phyloP scores from a whole-genome alignment of 2,797 vertebrate genomes.

The Simalia tracyae region DNA sequence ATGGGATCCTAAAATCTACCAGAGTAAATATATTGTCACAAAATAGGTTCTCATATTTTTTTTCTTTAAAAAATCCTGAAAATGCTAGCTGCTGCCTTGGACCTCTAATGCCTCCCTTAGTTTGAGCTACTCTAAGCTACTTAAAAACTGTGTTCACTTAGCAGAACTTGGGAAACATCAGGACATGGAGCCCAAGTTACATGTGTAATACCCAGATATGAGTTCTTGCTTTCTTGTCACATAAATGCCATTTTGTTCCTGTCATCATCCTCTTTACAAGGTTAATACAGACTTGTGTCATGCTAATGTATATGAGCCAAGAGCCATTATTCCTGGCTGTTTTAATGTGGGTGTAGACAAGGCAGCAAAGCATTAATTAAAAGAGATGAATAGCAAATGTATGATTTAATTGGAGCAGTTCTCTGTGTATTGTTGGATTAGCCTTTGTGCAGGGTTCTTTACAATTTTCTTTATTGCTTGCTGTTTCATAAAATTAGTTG shows the following conservation, averaged over 20 bases:
- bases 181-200: not conserved
- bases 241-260: slow-evolving; percentile 13
- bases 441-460: not conserved
- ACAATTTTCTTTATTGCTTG: not conserved
- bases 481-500: not conserved
- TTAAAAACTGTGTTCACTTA: not conserved
- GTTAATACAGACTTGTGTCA: not conserved
- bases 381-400: slow-evolving; percentile 21
- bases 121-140: not conserved
- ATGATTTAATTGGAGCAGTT: slow-evolving; percentile 16
- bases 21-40: not conserved
- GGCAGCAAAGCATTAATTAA: slow-evolving; percentile 18
- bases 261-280: slow-evolving; percentile 1
- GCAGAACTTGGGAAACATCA: not conserved
- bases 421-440: not conserved
- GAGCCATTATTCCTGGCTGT: not conserved
- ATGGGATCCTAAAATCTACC: not conserved
- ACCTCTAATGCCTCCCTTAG: not conserved
- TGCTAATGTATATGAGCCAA: slow-evolving; percentile 1
- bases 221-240: slow-evolving; percentile 1
- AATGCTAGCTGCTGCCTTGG: not conserved
- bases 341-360: slow-evolving; percentile 35
- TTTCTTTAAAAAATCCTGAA: not conserved
- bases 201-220: not conserved
- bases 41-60: not conserved